Percentiles rank a stretch among this genome's conserved stretches.
phyloP scores from a whole-genome alignment of 1,140 invertebrate genomes.

The Epicauta chinensis region DNA sequence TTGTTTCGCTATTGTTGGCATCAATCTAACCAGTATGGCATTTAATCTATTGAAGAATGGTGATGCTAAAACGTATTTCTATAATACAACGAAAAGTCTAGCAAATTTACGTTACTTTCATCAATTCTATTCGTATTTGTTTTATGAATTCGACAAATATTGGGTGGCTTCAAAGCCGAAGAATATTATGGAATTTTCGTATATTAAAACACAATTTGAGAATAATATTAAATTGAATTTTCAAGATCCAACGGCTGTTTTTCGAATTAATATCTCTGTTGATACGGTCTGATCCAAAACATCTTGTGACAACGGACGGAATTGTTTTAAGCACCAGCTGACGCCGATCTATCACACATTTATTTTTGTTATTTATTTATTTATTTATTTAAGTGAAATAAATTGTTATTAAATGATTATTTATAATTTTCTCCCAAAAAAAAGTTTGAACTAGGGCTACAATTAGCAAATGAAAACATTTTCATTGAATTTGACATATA shows the following conservation, averaged over 20 bases:
- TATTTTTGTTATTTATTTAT: too few species aligned
- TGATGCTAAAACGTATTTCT: constrained; percentile 86
- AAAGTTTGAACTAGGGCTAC: too few species aligned
- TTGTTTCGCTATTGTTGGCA: constrained; percentile 84
- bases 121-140: constrained; percentile 89
- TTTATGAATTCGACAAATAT: constrained; percentile 89
- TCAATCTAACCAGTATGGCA: constrained; percentile 91
- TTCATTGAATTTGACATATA: too few species aligned
- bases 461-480: too few species aligned
- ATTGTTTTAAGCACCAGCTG: too few species aligned
- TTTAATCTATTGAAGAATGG: constrained; percentile 74
- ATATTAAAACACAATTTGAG: constrained; percentile 80
- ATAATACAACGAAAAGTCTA: constrained; percentile 68
- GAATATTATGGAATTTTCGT: constrained; percentile 93
- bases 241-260: constrained; percentile 56
- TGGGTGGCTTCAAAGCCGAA: constrained; percentile 87
- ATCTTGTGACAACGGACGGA: too few species aligned
- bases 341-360: too few species aligned
- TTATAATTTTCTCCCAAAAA: too few species aligned
- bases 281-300: constrained; percentile 35
- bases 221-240: constrained; percentile 58
- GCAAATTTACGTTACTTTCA: constrained; percentile 79
- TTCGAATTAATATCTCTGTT: constrained; percentile 67
- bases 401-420: too few species aligned
- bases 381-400: too few species aligned